Evolutionary conservation across 2,888 invertebrate genomes (phyloP).

Genomic region (Endomychus coccineus): DNA sequence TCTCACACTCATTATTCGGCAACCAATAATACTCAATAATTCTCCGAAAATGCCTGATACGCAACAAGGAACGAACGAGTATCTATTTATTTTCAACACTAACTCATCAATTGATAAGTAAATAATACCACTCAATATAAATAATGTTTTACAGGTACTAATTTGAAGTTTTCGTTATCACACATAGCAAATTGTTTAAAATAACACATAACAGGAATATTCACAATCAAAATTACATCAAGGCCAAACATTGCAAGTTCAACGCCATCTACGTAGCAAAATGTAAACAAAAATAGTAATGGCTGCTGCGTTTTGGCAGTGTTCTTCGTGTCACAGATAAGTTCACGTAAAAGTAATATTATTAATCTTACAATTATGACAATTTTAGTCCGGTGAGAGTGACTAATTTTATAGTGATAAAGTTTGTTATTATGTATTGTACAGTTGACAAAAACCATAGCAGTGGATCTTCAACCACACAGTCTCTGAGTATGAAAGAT

Average conservation of each 20-base stretch:
- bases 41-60: no score
- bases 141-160: no score
- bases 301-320: conserved; percentile 41
- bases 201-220: no score
- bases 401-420: conserved; percentile 40
- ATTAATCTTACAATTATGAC: conserved; percentile 40
- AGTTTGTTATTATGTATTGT: conserved; percentile 58
- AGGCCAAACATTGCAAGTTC: conserved; percentile 20
- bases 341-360: conserved; percentile 30
- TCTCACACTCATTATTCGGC: no score
- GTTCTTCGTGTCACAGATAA: conserved; percentile 35
- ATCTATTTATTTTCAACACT: no score
- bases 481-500: conserved; percentile 67
- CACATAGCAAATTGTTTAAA: no score
- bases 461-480: conserved; percentile 66
- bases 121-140: no score
- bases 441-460: conserved; percentile 67
- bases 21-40: no score
- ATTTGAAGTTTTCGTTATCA: no score
- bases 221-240: no score
- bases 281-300: conserved; percentile 41
- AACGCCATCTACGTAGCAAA: conserved; percentile 36
- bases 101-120: no score
- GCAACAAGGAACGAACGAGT: no score
- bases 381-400: conserved; percentile 56